phyloP scores from a whole-genome alignment of 2,113 vertebrate species.

The Chamaea fasciata region DNA sequence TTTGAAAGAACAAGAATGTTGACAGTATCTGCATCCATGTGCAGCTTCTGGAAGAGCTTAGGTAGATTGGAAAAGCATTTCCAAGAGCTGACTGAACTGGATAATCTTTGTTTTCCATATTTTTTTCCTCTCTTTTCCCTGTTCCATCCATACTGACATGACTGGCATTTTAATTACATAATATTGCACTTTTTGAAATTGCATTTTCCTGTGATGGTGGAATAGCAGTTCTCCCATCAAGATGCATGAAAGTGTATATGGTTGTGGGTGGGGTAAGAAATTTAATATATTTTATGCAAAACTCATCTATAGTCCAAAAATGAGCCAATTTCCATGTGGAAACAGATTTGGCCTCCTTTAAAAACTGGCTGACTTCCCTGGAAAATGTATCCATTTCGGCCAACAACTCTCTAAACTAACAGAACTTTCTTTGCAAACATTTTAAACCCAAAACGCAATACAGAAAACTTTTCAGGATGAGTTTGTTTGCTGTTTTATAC shows the following conservation, averaged over 20 bases:
- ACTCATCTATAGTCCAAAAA: constrained; percentile 38
- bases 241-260: neutral
- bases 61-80: neutral
- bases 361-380: constrained; percentile 51
- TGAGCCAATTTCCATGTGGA: constrained; percentile 53
- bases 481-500: neutral
- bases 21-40: neutral
- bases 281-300: constrained; percentile 43
- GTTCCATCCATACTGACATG: neutral
- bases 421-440: constrained; percentile 9
- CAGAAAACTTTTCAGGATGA: constrained; percentile 28
- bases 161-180: constrained; percentile 5
- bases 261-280: constrained; percentile 12
- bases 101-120: neutral
- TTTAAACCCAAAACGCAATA: neutral
- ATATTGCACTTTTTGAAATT: constrained; percentile 3
- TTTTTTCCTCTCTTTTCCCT: neutral
- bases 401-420: constrained; percentile 4
- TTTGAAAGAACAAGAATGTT: neutral
- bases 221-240: constrained; percentile 3
- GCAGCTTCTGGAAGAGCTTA: neutral
- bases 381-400: constrained; percentile 27
- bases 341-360: constrained; percentile 51
- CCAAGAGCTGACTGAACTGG: neutral
- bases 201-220: neutral